Conservation (phyloP, 2,113 vertebrate species). For the Perca schrenkii region DNA sequence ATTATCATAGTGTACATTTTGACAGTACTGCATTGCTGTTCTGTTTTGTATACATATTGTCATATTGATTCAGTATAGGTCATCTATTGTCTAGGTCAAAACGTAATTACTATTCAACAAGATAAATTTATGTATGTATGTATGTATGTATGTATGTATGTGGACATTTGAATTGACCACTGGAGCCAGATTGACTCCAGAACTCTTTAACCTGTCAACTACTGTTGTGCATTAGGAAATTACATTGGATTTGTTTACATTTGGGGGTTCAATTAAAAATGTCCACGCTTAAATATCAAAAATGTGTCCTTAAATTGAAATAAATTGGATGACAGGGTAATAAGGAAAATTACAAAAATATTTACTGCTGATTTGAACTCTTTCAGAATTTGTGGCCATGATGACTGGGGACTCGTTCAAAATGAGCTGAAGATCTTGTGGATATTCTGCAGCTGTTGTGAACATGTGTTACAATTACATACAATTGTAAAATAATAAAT, state of each 20-base stretch:
- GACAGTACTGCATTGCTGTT: neutral
- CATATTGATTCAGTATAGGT: neutral
- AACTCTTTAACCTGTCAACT: neutral
- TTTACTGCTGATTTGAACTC: constrained; percentile 25
- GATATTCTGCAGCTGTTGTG: constrained; percentile 6
- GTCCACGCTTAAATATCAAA: neutral
- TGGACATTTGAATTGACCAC: neutral
- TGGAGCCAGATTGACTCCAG: neutral
- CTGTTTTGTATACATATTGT: neutral
- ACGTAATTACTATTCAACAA: neutral
- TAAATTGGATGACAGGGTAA: neutral
- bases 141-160: neutral
- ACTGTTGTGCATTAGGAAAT: neutral
- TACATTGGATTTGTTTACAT: neutral
- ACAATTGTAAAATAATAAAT: neutral
- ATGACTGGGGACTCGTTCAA: constrained; percentile 85
- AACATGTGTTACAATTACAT: neutral
- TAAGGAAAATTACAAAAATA: neutral
- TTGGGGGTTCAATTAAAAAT: neutral
- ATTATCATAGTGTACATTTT: neutral
- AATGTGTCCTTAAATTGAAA: neutral
- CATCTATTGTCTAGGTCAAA: neutral
- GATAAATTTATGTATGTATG: neutral
- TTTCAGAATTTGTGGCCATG: constrained; percentile 81
- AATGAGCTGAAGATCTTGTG: constrained; percentile 68